phyloP scores from a whole-genome alignment of 2,797 vertebrate genomes.

The Myioborus melanocephalus region DNA sequence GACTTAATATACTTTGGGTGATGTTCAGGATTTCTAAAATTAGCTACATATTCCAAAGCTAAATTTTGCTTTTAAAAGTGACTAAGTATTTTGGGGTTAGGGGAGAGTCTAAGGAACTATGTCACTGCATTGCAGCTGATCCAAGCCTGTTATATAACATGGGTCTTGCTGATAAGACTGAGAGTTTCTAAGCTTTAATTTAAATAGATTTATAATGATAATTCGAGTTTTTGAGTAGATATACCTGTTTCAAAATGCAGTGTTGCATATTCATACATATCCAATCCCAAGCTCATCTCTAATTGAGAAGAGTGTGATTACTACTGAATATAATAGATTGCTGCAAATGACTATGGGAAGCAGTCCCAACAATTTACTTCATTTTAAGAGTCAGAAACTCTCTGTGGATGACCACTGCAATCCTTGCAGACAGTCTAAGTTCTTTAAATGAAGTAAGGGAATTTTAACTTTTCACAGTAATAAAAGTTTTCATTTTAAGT shows the following conservation, averaged over 20 bases:
- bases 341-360: background rate
- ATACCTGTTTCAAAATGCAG: background rate
- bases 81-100: background rate
- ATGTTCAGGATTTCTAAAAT: constrained; percentile 29
- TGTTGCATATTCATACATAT: background rate
- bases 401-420: background rate
- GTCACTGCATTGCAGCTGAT: background rate
- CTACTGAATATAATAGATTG: background rate
- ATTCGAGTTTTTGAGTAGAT: background rate
- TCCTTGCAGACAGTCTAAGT: background rate
- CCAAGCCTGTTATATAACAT: background rate
- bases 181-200: constrained; percentile 6
- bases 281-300: background rate
- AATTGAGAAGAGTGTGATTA: background rate
- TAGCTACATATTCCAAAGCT: background rate
- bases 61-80: background rate
- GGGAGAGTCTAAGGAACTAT: background rate
- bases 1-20: background rate
- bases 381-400: background rate
- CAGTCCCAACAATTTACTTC: background rate
- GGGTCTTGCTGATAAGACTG: constrained; percentile 32
- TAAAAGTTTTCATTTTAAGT: background rate
- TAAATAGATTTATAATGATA: background rate
- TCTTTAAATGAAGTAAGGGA: background rate
- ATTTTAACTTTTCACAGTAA: background rate